Evolutionary conservation across 2,797 vertebrate genomes (phyloP), one percentile per base, ranked within the genome.

Genomic region (Parotocinclus haroldoi): DNA sequence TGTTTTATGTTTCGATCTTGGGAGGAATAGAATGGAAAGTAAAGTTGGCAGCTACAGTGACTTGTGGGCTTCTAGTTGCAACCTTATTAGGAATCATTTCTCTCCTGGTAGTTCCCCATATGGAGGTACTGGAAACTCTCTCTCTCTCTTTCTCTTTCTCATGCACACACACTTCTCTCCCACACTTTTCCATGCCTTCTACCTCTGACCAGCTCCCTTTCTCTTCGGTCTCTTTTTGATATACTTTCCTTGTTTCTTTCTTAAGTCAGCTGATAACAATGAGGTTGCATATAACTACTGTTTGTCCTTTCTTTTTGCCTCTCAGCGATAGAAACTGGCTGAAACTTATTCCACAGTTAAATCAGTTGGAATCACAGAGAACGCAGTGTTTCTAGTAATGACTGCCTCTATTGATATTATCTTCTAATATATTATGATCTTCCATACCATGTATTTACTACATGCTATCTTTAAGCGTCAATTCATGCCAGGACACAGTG

Each of bases 51-150:
- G 81, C 78, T 18, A 78, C 71, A 84, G 79, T 76, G 36, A 78
- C 65, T 82, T 81, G 69, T 81, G 72, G 59, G 72, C 84, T 73
- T 86, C 85, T 80, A 81, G 82, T 88, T 87, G 76, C 86, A 88
- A 52, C 90, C 90, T 89, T 92, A 91, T 91, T 91, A 91, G 89
- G 90, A 89, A 88, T 91, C 87, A 83, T 86, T 79, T 76, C 72
- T 55, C 79, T 70, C 81, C 55, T 78, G 72, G 80, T 27, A 67
- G 71, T 79, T 81, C 87, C 83, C 77, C 78, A 84, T 82, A 85
- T 79, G 75, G 76, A 81, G 79, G 80, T 86, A 66, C 56, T 75
- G 69, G 72, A 67, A 74, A 64, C 71, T 76, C 74, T 79, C 75
- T 76, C 77, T 58, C 79, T 74, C 71, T 63, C 27, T 36, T 59